Percentiles rank a stretch among this genome's conserved stretches.
phyloP scores from a whole-genome alignment of 2,888 invertebrate genomes.

The Troides oblongomaculatus region DNA sequence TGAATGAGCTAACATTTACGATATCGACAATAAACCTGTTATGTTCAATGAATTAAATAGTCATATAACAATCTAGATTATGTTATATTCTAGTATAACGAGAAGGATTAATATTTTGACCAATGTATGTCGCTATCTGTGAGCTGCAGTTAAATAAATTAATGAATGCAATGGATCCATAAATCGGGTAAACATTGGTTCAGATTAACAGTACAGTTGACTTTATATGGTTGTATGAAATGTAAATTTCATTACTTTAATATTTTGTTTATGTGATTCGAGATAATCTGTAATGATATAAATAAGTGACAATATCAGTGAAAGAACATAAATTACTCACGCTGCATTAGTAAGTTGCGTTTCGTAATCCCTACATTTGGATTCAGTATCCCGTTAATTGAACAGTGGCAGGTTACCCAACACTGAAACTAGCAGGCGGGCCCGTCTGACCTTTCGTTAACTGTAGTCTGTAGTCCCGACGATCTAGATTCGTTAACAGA shows the following conservation, averaged over 20 bases:
- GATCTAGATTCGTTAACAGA: slow-evolving; percentile 66
- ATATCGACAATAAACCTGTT: slow-evolving; percentile 7
- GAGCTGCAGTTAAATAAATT: no score
- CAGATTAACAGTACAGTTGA: no score
- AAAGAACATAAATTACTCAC: slow-evolving; percentile 14
- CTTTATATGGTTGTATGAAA: no score
- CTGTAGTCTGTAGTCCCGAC: slow-evolving; percentile 56
- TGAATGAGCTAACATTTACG: slow-evolving; percentile 24
- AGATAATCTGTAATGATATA: neutral
- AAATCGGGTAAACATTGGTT: no score
- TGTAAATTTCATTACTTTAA: no score
- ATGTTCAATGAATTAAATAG: slow-evolving; percentile 6
- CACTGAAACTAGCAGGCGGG: slow-evolving; percentile 53
- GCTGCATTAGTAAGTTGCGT: slow-evolving; percentile 11
- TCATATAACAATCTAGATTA: neutral
- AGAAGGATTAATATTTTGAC: neutral
- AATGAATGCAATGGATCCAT: no score
- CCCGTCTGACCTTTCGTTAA: slow-evolving; percentile 68
- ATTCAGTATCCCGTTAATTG: slow-evolving; percentile 35
- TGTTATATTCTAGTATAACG: neutral
- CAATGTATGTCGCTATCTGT: no score
- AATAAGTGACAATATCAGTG: neutral
- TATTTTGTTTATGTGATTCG: neutral
- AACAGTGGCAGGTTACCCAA: slow-evolving; percentile 41
- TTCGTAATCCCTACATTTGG: slow-evolving; percentile 32